Evolutionary conservation across 1,140 invertebrate genomes (phyloP).

Genomic region (Tetragonula clypearis): DNA sequence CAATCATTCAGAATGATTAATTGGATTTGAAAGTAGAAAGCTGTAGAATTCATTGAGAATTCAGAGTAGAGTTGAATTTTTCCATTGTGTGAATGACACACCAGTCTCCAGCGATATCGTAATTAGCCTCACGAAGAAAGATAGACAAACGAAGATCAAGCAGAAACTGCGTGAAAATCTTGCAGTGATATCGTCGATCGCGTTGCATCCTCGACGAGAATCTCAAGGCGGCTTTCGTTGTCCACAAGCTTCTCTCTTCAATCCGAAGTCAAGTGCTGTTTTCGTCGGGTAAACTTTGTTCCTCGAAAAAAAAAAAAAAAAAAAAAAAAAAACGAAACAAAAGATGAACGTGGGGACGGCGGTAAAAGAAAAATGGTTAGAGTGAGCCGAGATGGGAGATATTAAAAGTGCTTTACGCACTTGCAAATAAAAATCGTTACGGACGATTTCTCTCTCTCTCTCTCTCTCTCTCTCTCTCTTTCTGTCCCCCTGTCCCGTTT

Average conservation of each 20-base stretch:
- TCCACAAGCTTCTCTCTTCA: no score
- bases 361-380: not conserved
- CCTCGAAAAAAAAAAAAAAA: not conserved
- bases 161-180: not conserved
- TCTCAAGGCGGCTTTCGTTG: not conserved
- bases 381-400: no score
- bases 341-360: fast-evolving
- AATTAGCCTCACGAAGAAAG: not conserved
- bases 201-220: no score
- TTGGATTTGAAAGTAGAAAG: no score
- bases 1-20: no score
- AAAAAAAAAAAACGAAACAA: not conserved
- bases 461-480: no score
- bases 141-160: no score
- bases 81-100: no score
- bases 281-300: not conserved
- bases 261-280: not conserved
- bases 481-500: not conserved
- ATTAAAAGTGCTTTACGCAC: slow-evolving; percentile 5
- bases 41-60: no score
- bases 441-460: not conserved
- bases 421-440: slow-evolving; percentile 20
- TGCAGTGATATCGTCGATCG: not conserved
- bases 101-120: not conserved
- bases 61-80: no score